Evolutionary conservation across 2,113 vertebrate species (phyloP).

Genomic region (Mionectes macconnelli): DNA sequence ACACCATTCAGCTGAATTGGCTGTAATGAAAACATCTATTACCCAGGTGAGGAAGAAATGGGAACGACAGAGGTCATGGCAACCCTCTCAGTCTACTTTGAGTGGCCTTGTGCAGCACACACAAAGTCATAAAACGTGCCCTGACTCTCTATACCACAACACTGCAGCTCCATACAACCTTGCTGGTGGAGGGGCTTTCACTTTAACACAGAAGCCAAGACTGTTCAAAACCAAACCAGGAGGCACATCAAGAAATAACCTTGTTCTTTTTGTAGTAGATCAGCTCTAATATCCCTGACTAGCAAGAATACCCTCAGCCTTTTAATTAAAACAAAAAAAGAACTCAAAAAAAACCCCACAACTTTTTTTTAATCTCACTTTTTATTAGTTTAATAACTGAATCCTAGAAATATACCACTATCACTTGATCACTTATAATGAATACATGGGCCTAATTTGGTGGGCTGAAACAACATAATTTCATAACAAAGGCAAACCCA

Average conservation of each 20-base stretch:
- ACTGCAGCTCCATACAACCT: background rate
- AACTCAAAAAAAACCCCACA: background rate
- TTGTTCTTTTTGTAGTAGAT: background rate
- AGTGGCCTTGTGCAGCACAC: background rate
- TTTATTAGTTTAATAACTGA: background rate
- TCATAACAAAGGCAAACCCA: background rate
- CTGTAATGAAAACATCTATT: background rate
- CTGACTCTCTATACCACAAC: accelerated
- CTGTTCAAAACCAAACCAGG: background rate
- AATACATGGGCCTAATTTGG: background rate
- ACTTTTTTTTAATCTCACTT: background rate
- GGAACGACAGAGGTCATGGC: background rate
- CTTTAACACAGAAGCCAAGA: background rate
- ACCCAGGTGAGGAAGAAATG: background rate
- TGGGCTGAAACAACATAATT: background rate
- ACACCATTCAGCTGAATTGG: background rate
- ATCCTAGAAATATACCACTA: background rate
- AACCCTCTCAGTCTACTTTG: background rate
- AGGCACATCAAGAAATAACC: background rate
- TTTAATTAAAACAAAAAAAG: background rate
- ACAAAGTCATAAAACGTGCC: background rate
- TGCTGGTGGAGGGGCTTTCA: background rate
- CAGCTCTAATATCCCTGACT: background rate
- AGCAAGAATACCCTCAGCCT: background rate
- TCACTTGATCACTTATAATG: background rate